Evolutionary conservation across 2,888 invertebrate species (phyloP).

Genomic region (Helobdella robusta): DNA sequence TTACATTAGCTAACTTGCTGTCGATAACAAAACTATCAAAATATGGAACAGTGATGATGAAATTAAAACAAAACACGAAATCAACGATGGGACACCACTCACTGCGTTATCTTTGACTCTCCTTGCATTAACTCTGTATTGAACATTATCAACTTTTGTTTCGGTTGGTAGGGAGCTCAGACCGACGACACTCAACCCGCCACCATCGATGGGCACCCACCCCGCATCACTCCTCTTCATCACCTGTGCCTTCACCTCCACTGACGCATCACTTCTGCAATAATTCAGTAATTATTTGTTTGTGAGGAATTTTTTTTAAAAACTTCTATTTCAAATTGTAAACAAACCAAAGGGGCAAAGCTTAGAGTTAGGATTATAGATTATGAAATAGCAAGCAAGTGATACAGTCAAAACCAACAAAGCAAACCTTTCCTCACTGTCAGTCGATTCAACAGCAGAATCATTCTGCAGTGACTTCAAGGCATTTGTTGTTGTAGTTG

Average conservation of each 20-base stretch:
- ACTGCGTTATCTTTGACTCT: conserved; percentile 7
- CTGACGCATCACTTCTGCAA: conserved; percentile 44
- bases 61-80: not conserved
- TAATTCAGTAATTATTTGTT: no score
- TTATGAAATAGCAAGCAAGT: no score
- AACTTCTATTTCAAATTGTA: no score
- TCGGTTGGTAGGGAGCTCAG: conserved; percentile 27
- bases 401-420: no score
- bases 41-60: not conserved
- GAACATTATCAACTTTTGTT: conserved; percentile 5
- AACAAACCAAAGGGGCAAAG: no score
- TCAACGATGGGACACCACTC: not conserved
- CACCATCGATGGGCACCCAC: conserved; percentile 83
- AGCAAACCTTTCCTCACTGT: conserved; percentile 13
- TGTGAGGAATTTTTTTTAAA: no score
- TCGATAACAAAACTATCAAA: not conserved
- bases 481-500: no score
- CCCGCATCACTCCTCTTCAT: conserved; percentile 96
- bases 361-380: no score
- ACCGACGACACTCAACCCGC: conserved; percentile 80
- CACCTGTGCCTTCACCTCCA: conserved; percentile 95
- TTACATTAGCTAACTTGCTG: not conserved
- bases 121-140: conserved; percentile 12
- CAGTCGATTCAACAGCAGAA: conserved; percentile 9
- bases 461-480: conserved; percentile 12